Conservation (phyloP, 2,888 invertebrate genomes). For the Cheilosia impressa region DNA sequence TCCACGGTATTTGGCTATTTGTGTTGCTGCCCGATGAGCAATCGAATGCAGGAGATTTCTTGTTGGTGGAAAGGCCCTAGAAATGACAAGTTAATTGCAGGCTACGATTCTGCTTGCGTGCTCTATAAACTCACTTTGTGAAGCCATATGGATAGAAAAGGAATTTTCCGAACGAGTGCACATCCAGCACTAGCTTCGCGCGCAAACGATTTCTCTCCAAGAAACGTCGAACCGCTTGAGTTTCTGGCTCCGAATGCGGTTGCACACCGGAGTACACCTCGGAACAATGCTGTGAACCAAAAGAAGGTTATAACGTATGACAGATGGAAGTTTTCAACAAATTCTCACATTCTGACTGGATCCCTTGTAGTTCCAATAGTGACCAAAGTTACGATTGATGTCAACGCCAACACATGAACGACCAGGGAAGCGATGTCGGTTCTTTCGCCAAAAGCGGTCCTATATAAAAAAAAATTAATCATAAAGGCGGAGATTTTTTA, state of each 20-base stretch:
- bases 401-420: conserved; percentile 88
- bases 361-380: conserved; percentile 87
- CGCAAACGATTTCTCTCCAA: conserved; percentile 81
- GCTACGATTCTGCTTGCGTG: background rate
- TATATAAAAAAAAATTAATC: conserved; percentile 61
- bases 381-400: conserved; percentile 90
- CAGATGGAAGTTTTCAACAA: background rate
- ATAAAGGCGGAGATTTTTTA: background rate
- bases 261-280: conserved; percentile 82
- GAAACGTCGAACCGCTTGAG: conserved; percentile 81
- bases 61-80: conserved; percentile 81
- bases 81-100: conserved; percentile 27
- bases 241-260: conserved; percentile 82
- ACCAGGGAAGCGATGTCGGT: conserved; percentile 85
- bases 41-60: conserved; percentile 80
- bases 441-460: conserved; percentile 88
- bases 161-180: conserved; percentile 83
- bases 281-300: conserved; percentile 80
- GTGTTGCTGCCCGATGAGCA: conserved; percentile 81
- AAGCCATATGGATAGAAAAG: conserved; percentile 83
- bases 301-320: background rate
- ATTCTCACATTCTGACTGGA: conserved; percentile 83
- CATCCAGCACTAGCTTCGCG: conserved; percentile 82
- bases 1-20: conserved; percentile 82
- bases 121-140: conserved; percentile 79